phyloP scores from a whole-genome alignment of 2,797 vertebrate species.

The Artibeus jamaicensis region DNA sequence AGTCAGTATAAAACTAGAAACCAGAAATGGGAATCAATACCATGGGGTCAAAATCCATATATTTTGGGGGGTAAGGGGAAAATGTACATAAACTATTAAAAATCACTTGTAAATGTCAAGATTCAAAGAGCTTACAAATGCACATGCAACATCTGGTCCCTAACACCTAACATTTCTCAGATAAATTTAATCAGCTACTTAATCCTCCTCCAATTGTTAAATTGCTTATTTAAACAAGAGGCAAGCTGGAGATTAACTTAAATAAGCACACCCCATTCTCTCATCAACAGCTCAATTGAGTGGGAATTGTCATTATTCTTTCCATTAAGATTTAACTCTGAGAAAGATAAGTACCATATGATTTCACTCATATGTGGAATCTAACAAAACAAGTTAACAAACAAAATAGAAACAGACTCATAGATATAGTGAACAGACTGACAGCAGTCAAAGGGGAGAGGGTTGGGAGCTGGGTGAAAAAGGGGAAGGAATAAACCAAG shows the following conservation, averaged over 20 bases:
- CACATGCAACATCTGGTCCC: not conserved
- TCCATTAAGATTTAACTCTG: not conserved
- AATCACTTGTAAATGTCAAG: constrained; percentile 56
- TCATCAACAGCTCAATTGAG: constrained; percentile 51
- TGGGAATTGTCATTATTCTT: not conserved
- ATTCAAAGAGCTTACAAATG: constrained; percentile 51
- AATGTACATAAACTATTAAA: constrained; percentile 13
- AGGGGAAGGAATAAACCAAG: not conserved
- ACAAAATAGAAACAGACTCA: not conserved
- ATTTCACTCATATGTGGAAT: not conserved
- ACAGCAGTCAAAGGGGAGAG: not conserved
- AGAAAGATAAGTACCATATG: not conserved
- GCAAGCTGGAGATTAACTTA: constrained; percentile 59
- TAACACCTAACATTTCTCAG: constrained; percentile 33
- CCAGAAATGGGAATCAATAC: not conserved
- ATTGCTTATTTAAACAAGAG: constrained; percentile 58
- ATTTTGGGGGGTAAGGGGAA: not conserved
- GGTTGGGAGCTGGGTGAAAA: not conserved
- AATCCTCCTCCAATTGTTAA: constrained; percentile 47
- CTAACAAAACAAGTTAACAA: not conserved
- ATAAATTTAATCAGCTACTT: constrained; percentile 64
- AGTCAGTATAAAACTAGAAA: constrained; percentile 36
- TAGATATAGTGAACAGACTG: not conserved
- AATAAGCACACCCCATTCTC: constrained; percentile 59
- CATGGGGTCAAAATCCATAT: not conserved